These are phyloP conservation scores for Pogonognathellus flavescens DNA, from an alignment of 1,140 invertebrate genomes.

Conservation along the genomic window DNA sequence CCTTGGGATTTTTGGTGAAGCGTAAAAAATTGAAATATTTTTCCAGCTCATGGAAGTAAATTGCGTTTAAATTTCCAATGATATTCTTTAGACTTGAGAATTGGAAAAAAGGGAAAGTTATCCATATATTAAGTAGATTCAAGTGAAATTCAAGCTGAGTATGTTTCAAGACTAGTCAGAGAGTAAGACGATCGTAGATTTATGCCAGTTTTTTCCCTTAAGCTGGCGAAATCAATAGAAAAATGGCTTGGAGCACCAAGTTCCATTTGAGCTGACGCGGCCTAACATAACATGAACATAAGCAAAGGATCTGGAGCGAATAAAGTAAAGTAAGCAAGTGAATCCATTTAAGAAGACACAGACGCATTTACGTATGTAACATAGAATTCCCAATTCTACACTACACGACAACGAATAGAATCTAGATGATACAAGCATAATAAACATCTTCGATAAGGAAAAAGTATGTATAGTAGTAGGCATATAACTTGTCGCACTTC, in stretches of 20 bases:
- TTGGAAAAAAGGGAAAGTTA: not conserved
- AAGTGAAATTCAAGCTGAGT: not conserved
- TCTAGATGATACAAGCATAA: not conserved
- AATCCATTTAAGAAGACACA: slow-evolving; percentile 49
- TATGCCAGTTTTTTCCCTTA: slow-evolving; percentile 38
- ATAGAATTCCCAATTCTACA: not conserved
- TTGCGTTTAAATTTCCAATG: slow-evolving; percentile 43
- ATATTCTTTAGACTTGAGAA: slow-evolving; percentile 22
- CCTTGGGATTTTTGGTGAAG: slow-evolving; percentile 37
- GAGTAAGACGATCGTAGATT: slow-evolving; percentile 44
- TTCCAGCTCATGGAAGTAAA: not conserved
- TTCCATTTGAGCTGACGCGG: slow-evolving; percentile 42
- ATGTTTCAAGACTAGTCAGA: slow-evolving; percentile 18
- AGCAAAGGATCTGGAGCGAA: slow-evolving; percentile 45
- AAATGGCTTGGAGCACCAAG: slow-evolving; percentile 23
- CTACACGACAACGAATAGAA: not conserved
- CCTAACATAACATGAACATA: slow-evolving; percentile 47
- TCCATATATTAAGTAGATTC: slow-evolving; percentile 35
- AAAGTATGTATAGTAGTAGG: not conserved
- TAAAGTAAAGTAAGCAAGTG: slow-evolving; percentile 47
- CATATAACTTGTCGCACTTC: not conserved
- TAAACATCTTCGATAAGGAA: not conserved
- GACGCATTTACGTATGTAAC: slow-evolving; percentile 11
- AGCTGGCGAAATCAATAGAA: slow-evolving; percentile 39
- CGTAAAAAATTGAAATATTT: slow-evolving; percentile 49